Base-by-base conservation (phyloP, 2,888 invertebrate species). In the Hydraecia micacea region DNA sequence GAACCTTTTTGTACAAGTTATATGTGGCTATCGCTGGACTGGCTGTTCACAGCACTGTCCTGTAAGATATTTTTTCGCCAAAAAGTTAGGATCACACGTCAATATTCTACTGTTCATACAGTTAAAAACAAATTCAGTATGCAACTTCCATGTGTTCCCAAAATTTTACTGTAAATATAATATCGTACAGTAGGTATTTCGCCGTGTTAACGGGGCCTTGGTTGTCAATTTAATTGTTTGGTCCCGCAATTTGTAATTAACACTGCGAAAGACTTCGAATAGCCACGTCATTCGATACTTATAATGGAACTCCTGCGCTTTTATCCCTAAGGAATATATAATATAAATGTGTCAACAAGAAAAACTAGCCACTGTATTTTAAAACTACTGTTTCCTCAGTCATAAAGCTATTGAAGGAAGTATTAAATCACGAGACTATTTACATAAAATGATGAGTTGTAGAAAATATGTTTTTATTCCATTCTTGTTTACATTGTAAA, bases 401-500 rank as follows among this genome's bases (percentile, higher is more conserved):
- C 66, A 82, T 79, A 87, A 84, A 75, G 25, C n/a, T 42, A 82
- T 77, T 60, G 49, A 70, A 88, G 88, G 89, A 88, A 88, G 83
- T 74, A 67, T 69, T 77, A 79, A 86, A 84, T 81, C 77, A 81
- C 70, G 52, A 67, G 62, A 62, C 68, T 36, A 87, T 88, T 84
- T 86, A 79, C 89, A 87, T 88, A 79, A 84, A 88, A 72, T 83
- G 88, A 88, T 86, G 89, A 84, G 79, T 74, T 83, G 52, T 83
- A 86, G 87, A 87, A 88, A 88, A 88, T 79, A 65, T 87, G 83
- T 83, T 80, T 81, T 72, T 84, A 77, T 86, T 79, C 72, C 55
- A 86, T 86, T 89, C 85, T 84, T 87, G 82, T 87, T 89, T 83
- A 84, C 82, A 81, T 83, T 83, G 77, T 86, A 65, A 77, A 84